phyloP scores from a whole-genome alignment of 2,888 invertebrate genomes.

The Acronicta psi region DNA sequence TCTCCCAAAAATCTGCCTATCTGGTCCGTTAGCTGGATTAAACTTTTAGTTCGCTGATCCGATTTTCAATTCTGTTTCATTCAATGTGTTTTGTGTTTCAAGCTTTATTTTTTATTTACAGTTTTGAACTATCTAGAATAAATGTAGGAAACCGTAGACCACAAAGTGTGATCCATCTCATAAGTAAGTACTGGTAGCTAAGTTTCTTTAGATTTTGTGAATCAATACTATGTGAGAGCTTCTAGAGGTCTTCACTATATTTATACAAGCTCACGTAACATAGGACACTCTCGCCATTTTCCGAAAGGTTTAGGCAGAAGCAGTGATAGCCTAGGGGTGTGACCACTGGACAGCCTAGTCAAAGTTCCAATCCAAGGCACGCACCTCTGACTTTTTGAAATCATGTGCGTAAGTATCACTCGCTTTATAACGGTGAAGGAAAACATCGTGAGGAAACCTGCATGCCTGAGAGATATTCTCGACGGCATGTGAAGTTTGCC shows the following conservation, averaged over 20 bases:
- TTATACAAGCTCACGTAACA: too few relatives aligned
- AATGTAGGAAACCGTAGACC: constrained; percentile 5
- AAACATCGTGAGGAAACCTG: too few relatives aligned
- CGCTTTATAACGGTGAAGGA: too few relatives aligned
- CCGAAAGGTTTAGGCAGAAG: too few relatives aligned
- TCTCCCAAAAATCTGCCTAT: constrained; percentile 19
- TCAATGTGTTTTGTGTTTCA: constrained; percentile 17
- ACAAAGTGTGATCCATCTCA: constrained; percentile 7
- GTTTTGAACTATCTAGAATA: constrained; percentile 20
- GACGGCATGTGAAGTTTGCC: too few relatives aligned
- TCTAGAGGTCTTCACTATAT: background rate
- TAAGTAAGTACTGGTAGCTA: background rate
- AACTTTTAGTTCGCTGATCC: constrained; percentile 32
- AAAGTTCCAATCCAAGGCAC: too few relatives aligned
- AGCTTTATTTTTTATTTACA: constrained; percentile 19
- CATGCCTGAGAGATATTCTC: too few relatives aligned
- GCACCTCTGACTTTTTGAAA: too few relatives aligned
- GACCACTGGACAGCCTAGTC: too few relatives aligned
- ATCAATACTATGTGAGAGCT: constrained; percentile 18
- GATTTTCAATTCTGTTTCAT: constrained; percentile 36
- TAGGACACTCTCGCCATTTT: background rate
- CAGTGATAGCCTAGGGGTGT: too few relatives aligned
- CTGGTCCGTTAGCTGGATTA: constrained; percentile 31
- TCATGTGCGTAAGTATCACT: too few relatives aligned
- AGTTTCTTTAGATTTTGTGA: constrained; percentile 26